These are phyloP conservation scores for Sebastes variabilis DNA, from an alignment of 2,797 vertebrate species.

Conservation along the genomic window DNA sequence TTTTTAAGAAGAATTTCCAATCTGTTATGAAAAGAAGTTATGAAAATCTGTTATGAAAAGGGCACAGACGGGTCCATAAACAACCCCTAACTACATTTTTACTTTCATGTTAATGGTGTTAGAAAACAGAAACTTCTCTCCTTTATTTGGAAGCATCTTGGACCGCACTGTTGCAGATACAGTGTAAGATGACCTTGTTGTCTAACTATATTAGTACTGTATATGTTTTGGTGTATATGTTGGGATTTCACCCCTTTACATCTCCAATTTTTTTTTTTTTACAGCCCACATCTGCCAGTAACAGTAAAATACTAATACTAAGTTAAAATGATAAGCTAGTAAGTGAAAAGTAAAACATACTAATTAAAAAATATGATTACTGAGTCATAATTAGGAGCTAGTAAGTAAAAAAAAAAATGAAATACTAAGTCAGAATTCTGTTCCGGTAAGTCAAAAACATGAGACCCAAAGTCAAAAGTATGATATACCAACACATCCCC, in stretches of 20 bases:
- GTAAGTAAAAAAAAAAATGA: not conserved
- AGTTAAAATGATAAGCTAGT: not conserved
- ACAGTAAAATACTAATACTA: not conserved
- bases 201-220: too few relatives aligned
- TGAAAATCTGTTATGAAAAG: not conserved
- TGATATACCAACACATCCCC: too few relatives aligned
- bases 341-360: not conserved
- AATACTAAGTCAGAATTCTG: not conserved
- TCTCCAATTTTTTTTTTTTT: not conserved
- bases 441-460: not conserved
- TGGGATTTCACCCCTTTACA: not conserved
- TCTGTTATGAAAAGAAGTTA: not conserved
- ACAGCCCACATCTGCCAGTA: not conserved
- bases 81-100: not conserved
- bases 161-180: too few relatives aligned
- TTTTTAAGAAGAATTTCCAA: not conserved
- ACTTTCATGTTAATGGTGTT: not conserved
- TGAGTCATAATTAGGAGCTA: not conserved
- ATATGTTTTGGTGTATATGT: too few relatives aligned
- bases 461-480: too few relatives aligned
- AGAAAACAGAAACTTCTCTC: not conserved
- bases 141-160: not conserved
- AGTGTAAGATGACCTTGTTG: too few relatives aligned
- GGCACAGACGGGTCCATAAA: not conserved
- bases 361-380: not conserved